Conservation (phyloP, 2,113 vertebrate species). For the Girardinichthys multiradiatus region DNA sequence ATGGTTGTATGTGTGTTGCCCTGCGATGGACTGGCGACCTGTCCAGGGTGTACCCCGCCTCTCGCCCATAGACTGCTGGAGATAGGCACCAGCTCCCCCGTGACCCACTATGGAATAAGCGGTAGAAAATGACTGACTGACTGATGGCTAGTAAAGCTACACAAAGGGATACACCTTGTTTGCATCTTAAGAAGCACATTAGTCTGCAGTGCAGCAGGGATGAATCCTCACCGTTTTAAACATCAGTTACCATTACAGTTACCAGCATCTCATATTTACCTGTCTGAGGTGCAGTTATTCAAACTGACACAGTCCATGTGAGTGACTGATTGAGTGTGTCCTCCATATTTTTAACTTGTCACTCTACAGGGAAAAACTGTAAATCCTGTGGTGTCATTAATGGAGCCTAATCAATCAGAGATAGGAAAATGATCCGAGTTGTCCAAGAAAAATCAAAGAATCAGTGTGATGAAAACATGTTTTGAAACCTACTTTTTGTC, state of each 20-base stretch:
- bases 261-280: constrained; percentile 42
- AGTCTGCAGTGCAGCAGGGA: constrained; percentile 14
- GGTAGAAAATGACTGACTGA: too few relatives aligned
- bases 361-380: constrained; percentile 39
- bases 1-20: too few relatives aligned
- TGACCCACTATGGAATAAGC: too few relatives aligned
- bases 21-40: too few relatives aligned
- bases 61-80: too few relatives aligned
- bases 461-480: constrained; percentile 43
- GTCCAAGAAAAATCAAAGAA: constrained; percentile 20
- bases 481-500: constrained; percentile 29
- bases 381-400: constrained; percentile 44
- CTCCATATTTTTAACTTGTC: constrained; percentile 47
- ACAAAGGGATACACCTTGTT: too few relatives aligned
- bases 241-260: constrained; percentile 45
- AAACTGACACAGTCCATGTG: constrained; percentile 57
- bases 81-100: too few relatives aligned
- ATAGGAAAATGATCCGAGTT: constrained; percentile 3
- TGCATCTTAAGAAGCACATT: neutral
- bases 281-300: constrained; percentile 41
- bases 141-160: too few relatives aligned
- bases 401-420: constrained; percentile 51
- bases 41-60: too few relatives aligned
- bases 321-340: constrained; percentile 51
- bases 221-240: constrained; percentile 28